Conservation (phyloP, 2,888 invertebrate species). For the Andrena dorsata region DNA sequence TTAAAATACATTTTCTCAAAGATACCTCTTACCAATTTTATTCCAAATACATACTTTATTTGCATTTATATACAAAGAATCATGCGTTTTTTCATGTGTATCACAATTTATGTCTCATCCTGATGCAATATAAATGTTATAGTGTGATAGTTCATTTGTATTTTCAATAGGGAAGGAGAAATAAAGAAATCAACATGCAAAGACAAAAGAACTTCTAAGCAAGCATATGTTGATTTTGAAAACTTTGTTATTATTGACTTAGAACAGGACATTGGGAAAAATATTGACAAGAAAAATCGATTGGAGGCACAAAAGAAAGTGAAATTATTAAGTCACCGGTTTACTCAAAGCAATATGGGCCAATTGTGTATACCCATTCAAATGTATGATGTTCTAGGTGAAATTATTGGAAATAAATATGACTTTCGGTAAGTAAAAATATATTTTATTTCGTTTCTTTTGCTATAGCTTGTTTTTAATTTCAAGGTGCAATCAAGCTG, state of each 20-base stretch:
- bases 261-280: slow-evolving; percentile 72
- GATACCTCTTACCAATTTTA: no score
- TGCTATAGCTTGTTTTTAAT: background rate
- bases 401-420: slow-evolving; percentile 81
- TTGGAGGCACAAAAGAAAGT: slow-evolving; percentile 64
- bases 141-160: background rate
- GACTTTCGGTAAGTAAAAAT: slow-evolving; percentile 75
- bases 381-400: slow-evolving; percentile 76
- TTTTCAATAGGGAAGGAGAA: slow-evolving; percentile 61
- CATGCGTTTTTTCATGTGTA: no score
- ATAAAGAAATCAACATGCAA: slow-evolving; percentile 22
- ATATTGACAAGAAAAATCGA: slow-evolving; percentile 74
- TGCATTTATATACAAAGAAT: background rate
- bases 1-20: no score
- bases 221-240: slow-evolving; percentile 69
- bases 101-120: no score
- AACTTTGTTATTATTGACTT: slow-evolving; percentile 76
- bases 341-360: slow-evolving; percentile 73
- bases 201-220: slow-evolving; percentile 62
- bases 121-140: background rate
- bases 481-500: slow-evolving; percentile 78
- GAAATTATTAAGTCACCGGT: slow-evolving; percentile 78
- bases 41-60: background rate
- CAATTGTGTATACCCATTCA: slow-evolving; percentile 67
- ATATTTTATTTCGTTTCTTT: slow-evolving; percentile 6